phyloP scores from a whole-genome alignment of 92 coral and sea anemone genomes.

The Porites evermanni region DNA sequence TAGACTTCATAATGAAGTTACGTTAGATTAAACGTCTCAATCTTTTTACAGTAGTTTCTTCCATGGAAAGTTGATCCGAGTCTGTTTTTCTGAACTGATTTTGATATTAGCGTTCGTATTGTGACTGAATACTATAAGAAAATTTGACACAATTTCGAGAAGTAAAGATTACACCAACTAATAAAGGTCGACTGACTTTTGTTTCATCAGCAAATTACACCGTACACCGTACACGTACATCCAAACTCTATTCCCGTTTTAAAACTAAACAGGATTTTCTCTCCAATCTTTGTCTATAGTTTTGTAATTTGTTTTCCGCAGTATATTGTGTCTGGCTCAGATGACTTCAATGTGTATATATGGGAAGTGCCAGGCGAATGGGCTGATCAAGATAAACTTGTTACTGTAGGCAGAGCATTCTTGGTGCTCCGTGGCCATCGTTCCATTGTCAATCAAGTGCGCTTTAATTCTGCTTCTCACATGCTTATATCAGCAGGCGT shows the following conservation, averaged over 20 bases:
- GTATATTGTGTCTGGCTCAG: slow-evolving; percentile 96
- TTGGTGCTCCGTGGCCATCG: slow-evolving; percentile 89
- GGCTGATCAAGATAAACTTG: slow-evolving; percentile 35
- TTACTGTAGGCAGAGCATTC: slow-evolving; percentile 78
- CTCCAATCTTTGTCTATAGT: neutral
- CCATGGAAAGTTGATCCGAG: neutral
- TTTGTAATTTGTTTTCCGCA: slow-evolving; percentile 17
- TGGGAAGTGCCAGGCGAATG: slow-evolving; percentile 87
- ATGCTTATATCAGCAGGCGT: slow-evolving; percentile 97
- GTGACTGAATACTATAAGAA: too few species aligned
- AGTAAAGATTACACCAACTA: too few species aligned
- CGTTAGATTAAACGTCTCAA: too few species aligned
- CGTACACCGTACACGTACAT: neutral
- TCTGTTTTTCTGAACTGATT: too few species aligned
- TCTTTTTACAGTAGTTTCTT: neutral
- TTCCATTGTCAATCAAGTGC: slow-evolving; percentile 96
- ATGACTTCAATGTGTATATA: slow-evolving; percentile 92
- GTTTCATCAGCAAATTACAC: too few species aligned
- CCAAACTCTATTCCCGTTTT: neutral
- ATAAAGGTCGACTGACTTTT: too few species aligned
- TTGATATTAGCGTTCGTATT: too few species aligned
- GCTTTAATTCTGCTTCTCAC: slow-evolving; percentile 83
- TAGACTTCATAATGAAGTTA: neutral
- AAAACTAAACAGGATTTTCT: neutral
- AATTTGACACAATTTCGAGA: too few species aligned